Evolutionary conservation across 2,113 vertebrate species (phyloP), one percentile per base, ranked within the genome.

Genomic region (Charadrius vociferus): DNA sequence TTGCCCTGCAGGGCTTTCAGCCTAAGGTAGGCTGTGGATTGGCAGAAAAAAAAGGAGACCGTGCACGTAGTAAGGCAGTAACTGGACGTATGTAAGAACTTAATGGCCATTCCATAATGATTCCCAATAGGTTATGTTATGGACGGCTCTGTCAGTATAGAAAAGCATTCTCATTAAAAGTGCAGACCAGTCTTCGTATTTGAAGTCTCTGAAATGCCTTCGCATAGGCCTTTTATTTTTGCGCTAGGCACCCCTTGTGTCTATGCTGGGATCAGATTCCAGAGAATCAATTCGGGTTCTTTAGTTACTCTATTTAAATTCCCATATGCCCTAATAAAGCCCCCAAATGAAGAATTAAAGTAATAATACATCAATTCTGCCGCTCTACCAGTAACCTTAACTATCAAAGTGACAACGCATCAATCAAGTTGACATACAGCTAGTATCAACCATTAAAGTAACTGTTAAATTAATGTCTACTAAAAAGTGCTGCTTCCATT

Each of bases 371-470:
- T 96, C 96, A 96, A 26, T 97, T 97, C 67, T 93, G 90, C 95
- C 86, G 93, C 82, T 97, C 95, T 78, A 95, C 96, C 96, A 97
- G 96, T 98, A 97, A 97, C 95, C 92, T 95, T 95, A 96, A 97
- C 95, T 96, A 97, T 97, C 89, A 89, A 97, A 96, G 91, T 97
- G 97, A 97, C 97, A 97, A 82, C 3, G 81, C 94, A 95, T 97
- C 97, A 94, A 97, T 98, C 97, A 98, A 96, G 95, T 81, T 97
- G 97, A 97, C 96, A 67, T 97, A 94, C 95, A 97, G 94, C 72
- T 96, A 96, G 93, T 96, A 96, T 96, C 97, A 98, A 83, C 95
- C 97, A 97, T 97, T 97, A 97, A 96, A 97, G 97, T 89, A 97
- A 95, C 94, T 96, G 82, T 95, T 97, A 96, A 97, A 98, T 98